These are phyloP conservation scores for Echeneis naucrates DNA, from an alignment of 2,797 vertebrate genomes.

Conservation along the genomic window DNA sequence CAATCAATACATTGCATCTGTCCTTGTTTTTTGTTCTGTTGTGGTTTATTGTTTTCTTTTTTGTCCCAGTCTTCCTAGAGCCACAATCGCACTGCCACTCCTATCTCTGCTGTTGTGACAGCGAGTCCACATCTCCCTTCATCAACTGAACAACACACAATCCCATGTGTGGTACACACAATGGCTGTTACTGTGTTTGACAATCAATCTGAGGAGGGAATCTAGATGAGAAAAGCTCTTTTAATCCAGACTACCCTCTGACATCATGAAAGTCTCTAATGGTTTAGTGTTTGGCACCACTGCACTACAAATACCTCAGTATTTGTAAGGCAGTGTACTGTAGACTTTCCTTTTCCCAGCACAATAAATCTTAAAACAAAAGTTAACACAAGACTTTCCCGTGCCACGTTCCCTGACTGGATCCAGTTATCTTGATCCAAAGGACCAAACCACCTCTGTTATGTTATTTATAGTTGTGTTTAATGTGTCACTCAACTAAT, in stretches of 20 bases:
- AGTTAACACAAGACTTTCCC: slow-evolving; percentile 20
- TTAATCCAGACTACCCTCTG: slow-evolving; percentile 32
- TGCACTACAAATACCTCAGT: slow-evolving; percentile 32
- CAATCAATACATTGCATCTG: slow-evolving; percentile 21
- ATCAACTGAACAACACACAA: slow-evolving; percentile 40
- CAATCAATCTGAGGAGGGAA: slow-evolving; percentile 41
- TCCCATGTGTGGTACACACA: slow-evolving; percentile 26
- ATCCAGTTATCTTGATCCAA: slow-evolving; percentile 16
- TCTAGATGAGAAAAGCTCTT: slow-evolving; percentile 25
- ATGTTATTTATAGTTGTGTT: slow-evolving; percentile 49
- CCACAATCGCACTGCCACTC: slow-evolving; percentile 4
- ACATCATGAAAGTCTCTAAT: slow-evolving; percentile 41
- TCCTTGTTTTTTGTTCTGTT: neutral
- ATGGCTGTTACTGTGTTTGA: slow-evolving; percentile 45
- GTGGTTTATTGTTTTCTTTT: neutral
- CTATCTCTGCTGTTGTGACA: slow-evolving; percentile 26
- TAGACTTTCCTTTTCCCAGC: slow-evolving; percentile 5
- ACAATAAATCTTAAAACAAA: slow-evolving; percentile 26
- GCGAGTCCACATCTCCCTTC: slow-evolving; percentile 21
- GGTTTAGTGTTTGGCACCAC: slow-evolving; percentile 34
- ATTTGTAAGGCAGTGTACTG: slow-evolving; percentile 13
- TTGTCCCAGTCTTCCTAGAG: neutral
- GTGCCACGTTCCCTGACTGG: slow-evolving; percentile 15
- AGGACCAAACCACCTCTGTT: neutral
- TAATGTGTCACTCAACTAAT: slow-evolving; percentile 52